Evolutionary conservation across 2,797 vertebrate species (phyloP).

Genomic region (Periparus ater): DNA sequence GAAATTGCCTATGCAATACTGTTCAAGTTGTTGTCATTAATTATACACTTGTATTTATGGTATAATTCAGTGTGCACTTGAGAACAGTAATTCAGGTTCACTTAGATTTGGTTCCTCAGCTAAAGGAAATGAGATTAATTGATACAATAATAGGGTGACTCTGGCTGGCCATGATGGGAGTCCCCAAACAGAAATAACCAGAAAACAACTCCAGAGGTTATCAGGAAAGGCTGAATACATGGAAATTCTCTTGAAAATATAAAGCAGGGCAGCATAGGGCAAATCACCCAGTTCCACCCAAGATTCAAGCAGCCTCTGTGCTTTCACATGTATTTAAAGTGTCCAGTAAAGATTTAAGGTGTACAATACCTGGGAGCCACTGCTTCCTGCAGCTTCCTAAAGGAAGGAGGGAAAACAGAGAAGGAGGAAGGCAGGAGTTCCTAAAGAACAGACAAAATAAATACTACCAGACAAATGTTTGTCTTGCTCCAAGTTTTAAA

Average conservation of each 20-base stretch:
- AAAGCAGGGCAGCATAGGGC: neutral
- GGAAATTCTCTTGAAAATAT: neutral
- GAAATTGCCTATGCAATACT: neutral
- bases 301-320: neutral
- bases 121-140: neutral
- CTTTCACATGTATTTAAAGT: neutral
- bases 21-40: slow-evolving; percentile 13
- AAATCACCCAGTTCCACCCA: neutral
- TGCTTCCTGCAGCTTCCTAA: neutral
- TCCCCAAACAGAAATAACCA: neutral
- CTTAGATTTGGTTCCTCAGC: neutral
- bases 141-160: neutral
- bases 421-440: neutral
- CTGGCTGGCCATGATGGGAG: neutral
- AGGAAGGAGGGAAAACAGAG: neutral
- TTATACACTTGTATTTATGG: slow-evolving; percentile 32
- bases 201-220: neutral
- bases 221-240: neutral
- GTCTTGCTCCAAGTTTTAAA: neutral
- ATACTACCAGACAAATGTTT: neutral
- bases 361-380: neutral
- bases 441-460: neutral
- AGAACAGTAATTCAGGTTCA: slow-evolving; percentile 18
- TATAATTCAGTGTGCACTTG: slow-evolving; percentile 17
- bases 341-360: neutral